Evolutionary conservation across 2,888 invertebrate species (phyloP).

Genomic region (Rhagonycha lutea): DNA sequence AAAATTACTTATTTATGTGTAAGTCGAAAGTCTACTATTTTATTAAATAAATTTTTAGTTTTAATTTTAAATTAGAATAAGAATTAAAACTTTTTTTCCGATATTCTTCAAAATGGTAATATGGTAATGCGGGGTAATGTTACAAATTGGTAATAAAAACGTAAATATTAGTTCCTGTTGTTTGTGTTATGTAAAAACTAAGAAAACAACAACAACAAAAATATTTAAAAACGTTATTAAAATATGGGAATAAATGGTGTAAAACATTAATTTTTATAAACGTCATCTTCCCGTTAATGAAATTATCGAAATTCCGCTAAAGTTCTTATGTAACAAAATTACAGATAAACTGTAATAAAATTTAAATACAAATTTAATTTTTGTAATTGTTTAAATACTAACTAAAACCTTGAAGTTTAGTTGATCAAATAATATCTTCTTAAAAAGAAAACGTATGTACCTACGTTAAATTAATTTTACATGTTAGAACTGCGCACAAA

Average conservation of each 20-base stretch:
- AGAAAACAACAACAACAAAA: neutral
- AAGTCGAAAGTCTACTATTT: too few species aligned
- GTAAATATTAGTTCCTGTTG: too few species aligned
- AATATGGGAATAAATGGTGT: neutral
- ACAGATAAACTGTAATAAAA: neutral
- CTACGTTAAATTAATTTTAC: neutral
- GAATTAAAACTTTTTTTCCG: too few species aligned
- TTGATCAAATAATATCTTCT: neutral
- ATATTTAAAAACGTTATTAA: neutral
- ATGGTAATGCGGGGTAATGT: too few species aligned
- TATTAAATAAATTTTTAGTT: too few species aligned
- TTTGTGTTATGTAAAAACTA: too few species aligned
- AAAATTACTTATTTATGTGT: too few species aligned
- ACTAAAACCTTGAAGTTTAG: neutral
- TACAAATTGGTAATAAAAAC: too few species aligned
- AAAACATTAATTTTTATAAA: too few species aligned
- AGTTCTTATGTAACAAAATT: neutral
- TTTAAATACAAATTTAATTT: neutral
- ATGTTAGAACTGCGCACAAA: neutral
- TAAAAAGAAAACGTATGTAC: neutral
- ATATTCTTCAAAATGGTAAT: too few species aligned
- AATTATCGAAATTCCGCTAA: neutral
- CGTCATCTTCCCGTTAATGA: too few species aligned
- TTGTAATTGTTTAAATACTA: neutral
- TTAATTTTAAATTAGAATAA: too few species aligned